Conservation (phyloP, 2,113 vertebrate species). For the Apteryx owenii region DNA sequence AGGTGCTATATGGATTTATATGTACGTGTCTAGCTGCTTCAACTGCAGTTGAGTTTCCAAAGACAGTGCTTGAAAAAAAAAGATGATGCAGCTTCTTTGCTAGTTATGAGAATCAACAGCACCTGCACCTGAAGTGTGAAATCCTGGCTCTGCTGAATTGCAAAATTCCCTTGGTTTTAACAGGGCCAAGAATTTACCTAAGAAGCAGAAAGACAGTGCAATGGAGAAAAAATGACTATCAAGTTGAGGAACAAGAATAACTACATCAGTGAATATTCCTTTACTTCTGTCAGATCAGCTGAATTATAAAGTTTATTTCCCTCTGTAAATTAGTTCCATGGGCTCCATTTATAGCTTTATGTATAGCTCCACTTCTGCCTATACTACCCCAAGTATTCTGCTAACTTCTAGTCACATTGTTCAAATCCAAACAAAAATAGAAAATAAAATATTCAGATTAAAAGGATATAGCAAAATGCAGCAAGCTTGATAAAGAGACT, state of each 20-base stretch:
- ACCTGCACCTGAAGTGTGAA: neutral
- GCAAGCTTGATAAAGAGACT: neutral
- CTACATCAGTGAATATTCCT: neutral
- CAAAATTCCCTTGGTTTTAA: neutral
- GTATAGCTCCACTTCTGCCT: neutral
- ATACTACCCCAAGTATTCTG: neutral
- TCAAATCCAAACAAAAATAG: neutral
- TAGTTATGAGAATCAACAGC: neutral
- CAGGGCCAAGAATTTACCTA: neutral
- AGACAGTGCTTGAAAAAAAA: neutral
- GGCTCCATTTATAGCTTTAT: neutral
- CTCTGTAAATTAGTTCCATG: neutral
- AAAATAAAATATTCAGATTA: neutral
- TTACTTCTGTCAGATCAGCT: neutral
- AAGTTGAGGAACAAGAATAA: neutral
- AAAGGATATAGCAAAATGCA: neutral
- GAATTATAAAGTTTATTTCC: neutral
- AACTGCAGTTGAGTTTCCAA: neutral
- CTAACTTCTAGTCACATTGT: neutral
- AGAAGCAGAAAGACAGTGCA: neutral
- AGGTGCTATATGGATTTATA: neutral
- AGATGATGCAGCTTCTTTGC: neutral
- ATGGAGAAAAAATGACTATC: neutral
- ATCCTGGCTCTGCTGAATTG: neutral
- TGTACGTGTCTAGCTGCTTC: neutral